phyloP scores from a whole-genome alignment of 2,888 invertebrate genomes.

The Xestia sexstrigata region DNA sequence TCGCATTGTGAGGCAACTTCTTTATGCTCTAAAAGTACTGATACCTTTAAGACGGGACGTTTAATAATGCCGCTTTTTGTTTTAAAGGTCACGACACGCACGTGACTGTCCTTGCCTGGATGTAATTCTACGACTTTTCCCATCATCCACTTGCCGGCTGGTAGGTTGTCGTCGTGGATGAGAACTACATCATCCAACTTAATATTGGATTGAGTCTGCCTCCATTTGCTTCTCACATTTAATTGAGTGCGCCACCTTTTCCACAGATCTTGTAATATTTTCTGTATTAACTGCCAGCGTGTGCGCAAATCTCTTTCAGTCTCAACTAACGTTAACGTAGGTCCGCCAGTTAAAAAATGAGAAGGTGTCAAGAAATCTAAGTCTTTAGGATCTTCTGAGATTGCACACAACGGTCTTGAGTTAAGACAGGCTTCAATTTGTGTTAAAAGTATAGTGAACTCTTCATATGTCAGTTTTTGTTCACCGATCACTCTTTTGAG shows the following conservation, averaged over 20 bases:
- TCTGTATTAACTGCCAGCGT: conserved; percentile 7
- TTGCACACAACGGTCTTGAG: background rate
- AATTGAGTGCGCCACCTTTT: background rate
- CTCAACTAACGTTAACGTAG: background rate
- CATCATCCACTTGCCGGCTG: conserved; percentile 12
- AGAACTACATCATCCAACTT: conserved; percentile 30
- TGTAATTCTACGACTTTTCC: conserved; percentile 5
- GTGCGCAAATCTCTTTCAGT: background rate
- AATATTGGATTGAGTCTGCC: conserved; percentile 10
- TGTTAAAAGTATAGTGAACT: conserved; percentile 1
- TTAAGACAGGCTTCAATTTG: conserved; percentile 15
- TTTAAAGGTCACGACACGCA: background rate
- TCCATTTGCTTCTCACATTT: background rate
- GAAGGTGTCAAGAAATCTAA: conserved; percentile 3
- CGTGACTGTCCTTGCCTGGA: background rate
- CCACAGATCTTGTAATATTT: conserved; percentile 12
- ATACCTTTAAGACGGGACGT: background rate
- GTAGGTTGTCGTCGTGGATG: conserved; percentile 24
- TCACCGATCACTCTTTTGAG: conserved; percentile 5
- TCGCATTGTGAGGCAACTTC: background rate
- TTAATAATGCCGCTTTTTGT: background rate
- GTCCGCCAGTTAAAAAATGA: conserved; percentile 6
- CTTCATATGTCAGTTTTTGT: conserved; percentile 3
- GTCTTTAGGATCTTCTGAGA: conserved; percentile 6
- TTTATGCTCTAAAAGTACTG: background rate